Base-by-base conservation (phyloP, 2,888 invertebrate genomes). In the Cataglyphis altisquamis region DNA sequence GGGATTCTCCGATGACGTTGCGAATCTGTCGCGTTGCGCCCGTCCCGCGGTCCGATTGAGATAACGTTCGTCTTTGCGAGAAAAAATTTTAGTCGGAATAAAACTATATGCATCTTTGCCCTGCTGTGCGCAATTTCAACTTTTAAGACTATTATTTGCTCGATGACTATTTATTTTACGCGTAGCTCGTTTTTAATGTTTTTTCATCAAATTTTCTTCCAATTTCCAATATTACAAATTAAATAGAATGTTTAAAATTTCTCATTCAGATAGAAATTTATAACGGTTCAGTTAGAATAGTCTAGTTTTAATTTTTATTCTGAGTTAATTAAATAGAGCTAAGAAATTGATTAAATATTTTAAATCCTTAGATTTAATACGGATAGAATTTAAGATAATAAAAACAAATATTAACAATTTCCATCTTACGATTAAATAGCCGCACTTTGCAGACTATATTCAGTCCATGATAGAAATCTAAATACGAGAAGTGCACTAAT, bases 1-100 rank as follows among this genome's bases (percentile, higher is more conserved):
- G 78, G 32, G 41, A 72, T 72, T 78, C 78, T 21, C 45, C 60
- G 78, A 80, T 80, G 78, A 80, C 78, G 45, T 45, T 70, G 78
- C 78, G 77, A 62, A 72, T 80, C 78, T 52, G 48, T 63, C 77
- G 41, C 81, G 81, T 63, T 55, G 48, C 62, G 73, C 75, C 29
- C 62, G 72, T 73, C 81, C 63, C 62, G 60, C 36, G 25, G 12
- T 63, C 75, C 48, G 81, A 81, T 77, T 74, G 63, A 81, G 81
- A 81, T 77, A 77, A 72, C 62, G 75, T 63, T 81, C 81, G 29
- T 62, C 77, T 81, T 75, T 48, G 62, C 48, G 62, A 73, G 25
- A 48, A 18, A 10, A 57, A 72, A 25, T 72, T 57, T 57, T 32
- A 64, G 39, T 67, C 32, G 67, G 63, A 64, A 8, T 32, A 57